phyloP scores from a whole-genome alignment of 2,888 invertebrate genomes.

The Ennomos fuscantarius region DNA sequence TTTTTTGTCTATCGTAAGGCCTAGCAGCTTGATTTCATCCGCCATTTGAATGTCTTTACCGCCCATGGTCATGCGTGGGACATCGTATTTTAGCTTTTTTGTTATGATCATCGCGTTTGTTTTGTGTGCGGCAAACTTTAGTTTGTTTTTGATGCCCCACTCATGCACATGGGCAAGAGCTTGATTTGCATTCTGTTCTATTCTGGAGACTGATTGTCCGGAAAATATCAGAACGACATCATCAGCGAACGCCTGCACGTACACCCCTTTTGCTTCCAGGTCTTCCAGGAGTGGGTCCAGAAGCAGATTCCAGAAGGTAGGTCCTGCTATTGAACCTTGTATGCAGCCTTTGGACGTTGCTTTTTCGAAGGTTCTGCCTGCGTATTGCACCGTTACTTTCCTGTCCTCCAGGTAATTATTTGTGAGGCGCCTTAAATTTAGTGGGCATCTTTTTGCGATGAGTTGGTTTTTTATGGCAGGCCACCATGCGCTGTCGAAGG shows the following conservation, averaged over 20 bases:
- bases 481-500: too few species aligned
- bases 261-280: background rate
- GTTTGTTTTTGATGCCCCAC: background rate
- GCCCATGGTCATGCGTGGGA: background rate
- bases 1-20: constrained; percentile 7
- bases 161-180: background rate
- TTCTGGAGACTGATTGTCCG: background rate
- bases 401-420: too few species aligned
- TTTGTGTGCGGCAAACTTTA: background rate
- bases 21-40: constrained; percentile 6
- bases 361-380: too few species aligned
- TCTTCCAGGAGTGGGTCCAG: background rate
- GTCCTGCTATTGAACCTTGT: background rate
- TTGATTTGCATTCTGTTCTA: background rate
- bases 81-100: background rate
- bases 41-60: background rate
- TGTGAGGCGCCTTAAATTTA: too few species aligned
- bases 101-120: background rate
- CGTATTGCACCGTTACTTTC: too few species aligned
- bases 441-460: too few species aligned
- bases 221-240: background rate
- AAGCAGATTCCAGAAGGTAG: background rate
- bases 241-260: background rate
- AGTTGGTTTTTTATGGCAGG: too few species aligned
- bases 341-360: too few species aligned